A percentile compares a stretch with the other conserved stretches of the same genome.
Evolutionary conservation across 2,888 invertebrate genomes (phyloP).

Genomic region (Malachius bipustulatus): DNA sequence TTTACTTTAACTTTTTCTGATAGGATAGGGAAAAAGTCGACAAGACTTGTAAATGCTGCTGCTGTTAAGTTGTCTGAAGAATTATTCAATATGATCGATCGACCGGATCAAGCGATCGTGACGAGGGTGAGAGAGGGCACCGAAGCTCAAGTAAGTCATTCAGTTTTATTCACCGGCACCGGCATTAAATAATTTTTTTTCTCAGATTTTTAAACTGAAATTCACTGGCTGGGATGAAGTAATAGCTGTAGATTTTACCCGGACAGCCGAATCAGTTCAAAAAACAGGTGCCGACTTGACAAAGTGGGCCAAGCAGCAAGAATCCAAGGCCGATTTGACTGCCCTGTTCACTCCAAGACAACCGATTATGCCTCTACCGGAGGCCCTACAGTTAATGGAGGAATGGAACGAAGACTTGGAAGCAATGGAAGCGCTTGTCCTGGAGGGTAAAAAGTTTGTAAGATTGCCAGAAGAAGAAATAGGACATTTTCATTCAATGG

Average conservation of each 20-base stretch:
- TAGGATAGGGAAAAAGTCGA: slow-evolving; percentile 96
- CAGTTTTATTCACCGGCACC: not conserved
- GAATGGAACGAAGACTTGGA: slow-evolving; percentile 99
- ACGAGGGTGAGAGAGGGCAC: slow-evolving; percentile 86
- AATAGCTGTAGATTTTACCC: slow-evolving; percentile 95
- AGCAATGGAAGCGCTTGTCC: slow-evolving; percentile 93
- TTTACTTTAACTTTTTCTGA: slow-evolving; percentile 11
- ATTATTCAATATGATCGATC: slow-evolving; percentile 84
- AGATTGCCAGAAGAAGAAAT: slow-evolving; percentile 89
- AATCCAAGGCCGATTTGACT: slow-evolving; percentile 87
- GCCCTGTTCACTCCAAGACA: slow-evolving; percentile 93
- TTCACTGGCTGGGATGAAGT: slow-evolving; percentile 98
- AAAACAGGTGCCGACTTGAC: slow-evolving; percentile 93
- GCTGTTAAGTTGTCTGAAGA: slow-evolving; percentile 96
- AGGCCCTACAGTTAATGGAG: slow-evolving; percentile 78
- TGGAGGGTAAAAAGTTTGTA: slow-evolving; percentile 96
- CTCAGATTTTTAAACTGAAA: slow-evolving; percentile 86
- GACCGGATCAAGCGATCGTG: slow-evolving; percentile 78
- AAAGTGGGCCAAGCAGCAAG: slow-evolving; percentile 80
- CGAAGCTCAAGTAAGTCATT: slow-evolving; percentile 55
- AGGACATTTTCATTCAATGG: slow-evolving; percentile 80
- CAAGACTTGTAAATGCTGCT: slow-evolving; percentile 85
- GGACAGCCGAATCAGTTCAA: slow-evolving; percentile 94
- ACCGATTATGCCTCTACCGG: slow-evolving; percentile 69
- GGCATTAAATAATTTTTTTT: slow-evolving; percentile 6